Percentiles rank a stretch among this genome's conserved stretches.
These are phyloP conservation scores for Caenorhabditis doughertyi DNA, from an alignment of 2,888 invertebrate species.

Conservation along the genomic window DNA sequence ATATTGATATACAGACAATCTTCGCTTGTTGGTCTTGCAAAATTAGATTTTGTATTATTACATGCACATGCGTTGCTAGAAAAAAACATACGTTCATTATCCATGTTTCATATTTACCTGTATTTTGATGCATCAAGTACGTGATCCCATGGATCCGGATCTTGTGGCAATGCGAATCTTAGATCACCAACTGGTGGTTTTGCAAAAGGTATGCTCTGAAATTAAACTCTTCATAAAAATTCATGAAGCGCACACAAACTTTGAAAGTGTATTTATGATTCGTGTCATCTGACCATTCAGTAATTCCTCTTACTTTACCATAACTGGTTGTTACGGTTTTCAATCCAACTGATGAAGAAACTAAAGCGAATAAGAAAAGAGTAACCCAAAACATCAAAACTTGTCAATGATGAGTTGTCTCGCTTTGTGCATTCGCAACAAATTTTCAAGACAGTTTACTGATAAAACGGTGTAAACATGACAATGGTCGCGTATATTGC, in stretches of 20 bases:
- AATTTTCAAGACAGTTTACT: too few relatives aligned
- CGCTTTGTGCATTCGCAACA: too few relatives aligned
- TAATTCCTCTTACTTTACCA: neutral
- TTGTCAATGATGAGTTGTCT: too few relatives aligned
- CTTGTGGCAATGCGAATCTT: conserved; percentile 40
- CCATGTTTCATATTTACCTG: conserved; percentile 3
- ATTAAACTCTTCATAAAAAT: neutral
- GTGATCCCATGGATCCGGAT: conserved; percentile 33
- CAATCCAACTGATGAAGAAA: neutral
- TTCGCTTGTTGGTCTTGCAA: conserved; percentile 33
- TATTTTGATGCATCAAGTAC: conserved; percentile 51
- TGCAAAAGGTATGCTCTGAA: neutral
- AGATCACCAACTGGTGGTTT: neutral
- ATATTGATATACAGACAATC: conserved; percentile 61
- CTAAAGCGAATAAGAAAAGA: too few relatives aligned
- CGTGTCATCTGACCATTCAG: neutral
- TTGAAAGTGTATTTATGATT: conserved; percentile 17
- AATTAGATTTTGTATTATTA: neutral
- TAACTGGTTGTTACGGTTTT: conserved; percentile 11
- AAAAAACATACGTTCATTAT: neutral
- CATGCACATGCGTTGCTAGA: conserved; percentile 22
- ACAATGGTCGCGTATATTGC: too few relatives aligned
- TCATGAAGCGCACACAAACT: neutral
- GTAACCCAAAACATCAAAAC: too few relatives aligned
- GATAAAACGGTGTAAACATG: too few relatives aligned